Evolutionary conservation across 2,113 vertebrate species (phyloP).

Genomic region (Notarius lentiginosus): DNA sequence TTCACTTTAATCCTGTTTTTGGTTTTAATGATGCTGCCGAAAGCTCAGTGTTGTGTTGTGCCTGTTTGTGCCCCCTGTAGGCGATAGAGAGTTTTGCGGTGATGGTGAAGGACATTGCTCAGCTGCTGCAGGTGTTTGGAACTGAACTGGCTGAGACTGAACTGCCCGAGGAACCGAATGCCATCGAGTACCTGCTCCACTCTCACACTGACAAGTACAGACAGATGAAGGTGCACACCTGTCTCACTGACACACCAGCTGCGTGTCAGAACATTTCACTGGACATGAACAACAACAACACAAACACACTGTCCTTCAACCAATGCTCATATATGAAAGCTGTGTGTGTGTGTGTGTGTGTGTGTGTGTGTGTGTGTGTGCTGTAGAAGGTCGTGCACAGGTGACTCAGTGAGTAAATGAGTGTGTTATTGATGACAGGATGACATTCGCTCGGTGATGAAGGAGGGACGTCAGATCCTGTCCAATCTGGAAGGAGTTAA

Average conservation of each 20-base stretch:
- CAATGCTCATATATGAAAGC: neutral
- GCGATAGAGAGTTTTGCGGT: conserved; percentile 96
- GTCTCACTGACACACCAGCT: neutral
- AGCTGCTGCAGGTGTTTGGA: conserved; percentile 90
- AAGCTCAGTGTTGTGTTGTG: neutral
- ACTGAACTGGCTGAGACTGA: conserved; percentile 88
- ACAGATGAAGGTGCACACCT: conserved; percentile 84
- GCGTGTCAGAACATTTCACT: neutral
- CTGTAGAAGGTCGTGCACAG: neutral
- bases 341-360: neutral
- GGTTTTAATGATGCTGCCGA: too few species aligned
- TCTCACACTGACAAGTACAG: conserved; percentile 83
- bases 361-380: neutral
- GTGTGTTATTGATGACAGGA: conserved; percentile 70
- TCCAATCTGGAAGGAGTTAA: conserved; percentile 81
- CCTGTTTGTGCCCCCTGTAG: conserved; percentile 68
- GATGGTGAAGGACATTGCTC: conserved; percentile 94
- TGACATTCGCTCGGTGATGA: conserved; percentile 83
- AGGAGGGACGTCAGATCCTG: conserved; percentile 85
- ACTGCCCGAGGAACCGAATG: conserved; percentile 81
- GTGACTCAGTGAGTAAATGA: neutral
- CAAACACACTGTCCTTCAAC: too few species aligned
- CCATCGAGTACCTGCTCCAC: conserved; percentile 83
- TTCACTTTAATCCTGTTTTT: neutral
- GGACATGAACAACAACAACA: neutral